Evolutionary conservation across 2,888 invertebrate genomes (phyloP).

Genomic region (Tenodera sinensis): DNA sequence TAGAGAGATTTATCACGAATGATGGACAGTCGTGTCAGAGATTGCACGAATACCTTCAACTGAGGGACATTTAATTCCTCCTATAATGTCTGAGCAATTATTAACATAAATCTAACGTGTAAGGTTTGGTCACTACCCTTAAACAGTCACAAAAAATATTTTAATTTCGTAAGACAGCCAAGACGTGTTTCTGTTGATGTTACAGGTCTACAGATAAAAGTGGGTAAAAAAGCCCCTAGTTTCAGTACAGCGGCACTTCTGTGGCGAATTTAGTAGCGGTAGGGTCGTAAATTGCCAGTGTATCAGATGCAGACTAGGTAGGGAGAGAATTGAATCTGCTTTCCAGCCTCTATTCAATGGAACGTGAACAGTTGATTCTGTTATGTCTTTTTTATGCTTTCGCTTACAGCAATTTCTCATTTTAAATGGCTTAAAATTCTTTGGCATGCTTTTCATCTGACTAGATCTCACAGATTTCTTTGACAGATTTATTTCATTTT

Average conservation of each 20-base stretch:
- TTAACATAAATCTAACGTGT: too few relatives aligned
- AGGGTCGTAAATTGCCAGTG: background rate
- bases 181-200: background rate
- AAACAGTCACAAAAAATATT: background rate
- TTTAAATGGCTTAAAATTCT: too few relatives aligned
- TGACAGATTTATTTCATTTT: too few relatives aligned
- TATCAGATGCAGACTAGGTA: background rate
- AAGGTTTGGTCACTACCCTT: too few relatives aligned
- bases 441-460: too few relatives aligned
- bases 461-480: too few relatives aligned
- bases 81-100: too few relatives aligned
- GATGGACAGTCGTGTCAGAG: background rate
- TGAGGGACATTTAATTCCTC: background rate
- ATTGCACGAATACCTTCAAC: background rate
- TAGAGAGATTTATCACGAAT: background rate
- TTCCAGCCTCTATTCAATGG: background rate
- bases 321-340: background rate
- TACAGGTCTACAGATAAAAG: background rate
- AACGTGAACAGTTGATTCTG: background rate
- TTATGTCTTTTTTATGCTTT: background rate
- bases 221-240: background rate
- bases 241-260: background rate
- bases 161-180: background rate
- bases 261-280: background rate
- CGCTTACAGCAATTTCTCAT: background rate